These are phyloP conservation scores for Lissonota sp. DNA, from an alignment of 2,888 invertebrate genomes.

Conservation along the genomic window DNA sequence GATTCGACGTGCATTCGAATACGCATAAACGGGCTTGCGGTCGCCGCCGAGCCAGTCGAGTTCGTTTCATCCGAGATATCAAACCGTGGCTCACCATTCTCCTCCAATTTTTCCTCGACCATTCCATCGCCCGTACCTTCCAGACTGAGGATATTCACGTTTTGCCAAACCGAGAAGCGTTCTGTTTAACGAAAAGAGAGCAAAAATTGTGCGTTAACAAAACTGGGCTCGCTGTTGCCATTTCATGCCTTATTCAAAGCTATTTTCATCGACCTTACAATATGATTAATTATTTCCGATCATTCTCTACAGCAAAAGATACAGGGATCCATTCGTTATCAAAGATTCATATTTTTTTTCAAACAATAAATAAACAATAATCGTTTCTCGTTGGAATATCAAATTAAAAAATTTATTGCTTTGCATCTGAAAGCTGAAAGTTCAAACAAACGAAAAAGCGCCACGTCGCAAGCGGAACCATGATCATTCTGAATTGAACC, in stretches of 20 bases:
- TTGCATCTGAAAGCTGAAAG: too few relatives aligned
- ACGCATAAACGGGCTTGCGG: conserved; percentile 65
- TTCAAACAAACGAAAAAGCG: too few relatives aligned
- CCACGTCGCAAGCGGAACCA: too few relatives aligned
- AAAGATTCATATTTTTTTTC: too few relatives aligned
- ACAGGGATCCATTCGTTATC: too few relatives aligned
- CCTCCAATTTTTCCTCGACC: background rate
- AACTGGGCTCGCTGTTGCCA: background rate
- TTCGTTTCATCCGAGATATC: conserved; percentile 36
- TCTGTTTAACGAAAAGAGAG: conserved; percentile 65
- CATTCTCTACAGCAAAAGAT: too few relatives aligned
- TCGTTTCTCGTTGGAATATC: too few relatives aligned
- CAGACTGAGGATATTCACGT: conserved; percentile 80
- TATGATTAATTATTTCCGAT: too few relatives aligned
- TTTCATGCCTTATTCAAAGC: background rate
- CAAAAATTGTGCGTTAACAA: background rate
- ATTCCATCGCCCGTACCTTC: conserved; percentile 62
- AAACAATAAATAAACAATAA: too few relatives aligned
- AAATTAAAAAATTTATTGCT: too few relatives aligned
- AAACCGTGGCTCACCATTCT: conserved; percentile 23
- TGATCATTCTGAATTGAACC: too few relatives aligned
- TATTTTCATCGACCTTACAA: too few relatives aligned
- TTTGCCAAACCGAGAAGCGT: conserved; percentile 83
- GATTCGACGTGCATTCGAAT: conserved; percentile 76
- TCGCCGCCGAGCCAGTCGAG: conserved; percentile 74